These are phyloP conservation scores for Brachylomia viminalis DNA, from an alignment of 2,888 invertebrate genomes.

Conservation along the genomic window DNA sequence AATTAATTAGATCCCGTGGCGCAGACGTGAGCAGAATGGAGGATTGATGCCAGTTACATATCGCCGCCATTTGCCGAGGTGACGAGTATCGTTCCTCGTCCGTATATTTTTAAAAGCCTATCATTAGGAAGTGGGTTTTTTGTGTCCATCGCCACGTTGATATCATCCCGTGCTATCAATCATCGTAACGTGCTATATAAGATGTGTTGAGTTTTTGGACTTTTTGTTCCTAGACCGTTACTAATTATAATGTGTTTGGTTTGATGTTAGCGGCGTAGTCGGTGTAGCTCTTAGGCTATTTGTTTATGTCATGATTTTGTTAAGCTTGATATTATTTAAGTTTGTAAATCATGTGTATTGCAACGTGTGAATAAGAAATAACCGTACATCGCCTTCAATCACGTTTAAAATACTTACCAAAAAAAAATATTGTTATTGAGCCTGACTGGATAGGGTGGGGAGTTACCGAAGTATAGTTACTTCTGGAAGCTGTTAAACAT, in stretches of 20 bases:
- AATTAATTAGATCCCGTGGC: conserved; percentile 88
- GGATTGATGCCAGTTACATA: conserved; percentile 88
- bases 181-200: conserved; percentile 77
- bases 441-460: not conserved
- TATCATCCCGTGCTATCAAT: conserved; percentile 84
- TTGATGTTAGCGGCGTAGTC: conserved; percentile 54
- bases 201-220: conserved; percentile 51
- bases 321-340: not conserved
- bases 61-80: conserved; percentile 85
- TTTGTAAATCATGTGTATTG: not conserved
- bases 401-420: not conserved
- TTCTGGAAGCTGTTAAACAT: not conserved
- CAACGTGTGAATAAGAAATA: not conserved
- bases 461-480: not conserved
- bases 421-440: not conserved
- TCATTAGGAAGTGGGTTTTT: conserved; percentile 86
- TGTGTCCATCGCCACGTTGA: conserved; percentile 74
- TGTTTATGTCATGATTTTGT: conserved; percentile 52
- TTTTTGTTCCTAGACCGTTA: conserved; percentile 78
- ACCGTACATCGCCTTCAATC: not conserved
- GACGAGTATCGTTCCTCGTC: conserved; percentile 79
- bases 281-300: conserved; percentile 43
- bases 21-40: conserved; percentile 87
- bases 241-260: conserved; percentile 73
- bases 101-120: conserved; percentile 83